Evolutionary conservation across 2,113 vertebrate species (phyloP).

Genomic region (Deroptyus accipitrinus): DNA sequence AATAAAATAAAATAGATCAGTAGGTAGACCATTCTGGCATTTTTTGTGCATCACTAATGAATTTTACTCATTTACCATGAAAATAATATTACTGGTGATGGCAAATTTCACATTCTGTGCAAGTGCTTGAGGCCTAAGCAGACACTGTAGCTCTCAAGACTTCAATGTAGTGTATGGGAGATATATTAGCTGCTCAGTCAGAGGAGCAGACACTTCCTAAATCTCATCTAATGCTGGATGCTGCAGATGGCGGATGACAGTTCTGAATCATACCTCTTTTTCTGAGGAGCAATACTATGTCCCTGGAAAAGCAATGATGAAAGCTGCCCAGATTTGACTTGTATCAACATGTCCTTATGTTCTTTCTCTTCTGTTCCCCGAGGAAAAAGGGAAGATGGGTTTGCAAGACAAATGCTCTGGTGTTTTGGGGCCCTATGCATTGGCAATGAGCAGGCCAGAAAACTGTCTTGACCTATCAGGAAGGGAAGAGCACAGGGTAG

Average conservation of each 20-base stretch:
- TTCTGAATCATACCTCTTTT: neutral
- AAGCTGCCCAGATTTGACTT: neutral
- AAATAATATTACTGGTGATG: neutral
- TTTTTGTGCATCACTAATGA: neutral
- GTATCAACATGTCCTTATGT: neutral
- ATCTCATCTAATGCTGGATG: neutral
- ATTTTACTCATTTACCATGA: neutral
- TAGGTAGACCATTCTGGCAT: neutral
- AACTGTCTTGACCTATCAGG: neutral
- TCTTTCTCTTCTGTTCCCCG: neutral
- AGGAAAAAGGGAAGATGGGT: neutral
- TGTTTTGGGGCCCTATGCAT: neutral
- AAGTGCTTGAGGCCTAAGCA: neutral
- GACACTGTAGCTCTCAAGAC: neutral
- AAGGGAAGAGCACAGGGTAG: neutral
- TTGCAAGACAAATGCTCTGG: neutral
- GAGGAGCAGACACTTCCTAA: neutral
- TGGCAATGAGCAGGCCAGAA: neutral
- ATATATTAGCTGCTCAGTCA: neutral
- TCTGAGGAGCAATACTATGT: neutral
- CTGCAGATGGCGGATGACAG: neutral
- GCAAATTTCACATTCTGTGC: neutral
- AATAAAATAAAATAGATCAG: neutral
- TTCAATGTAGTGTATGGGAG: neutral
- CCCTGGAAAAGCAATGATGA: neutral